These are phyloP conservation scores for Platysternon megacephalum DNA, from an alignment of 2,113 vertebrate species.

Conservation along the genomic window DNA sequence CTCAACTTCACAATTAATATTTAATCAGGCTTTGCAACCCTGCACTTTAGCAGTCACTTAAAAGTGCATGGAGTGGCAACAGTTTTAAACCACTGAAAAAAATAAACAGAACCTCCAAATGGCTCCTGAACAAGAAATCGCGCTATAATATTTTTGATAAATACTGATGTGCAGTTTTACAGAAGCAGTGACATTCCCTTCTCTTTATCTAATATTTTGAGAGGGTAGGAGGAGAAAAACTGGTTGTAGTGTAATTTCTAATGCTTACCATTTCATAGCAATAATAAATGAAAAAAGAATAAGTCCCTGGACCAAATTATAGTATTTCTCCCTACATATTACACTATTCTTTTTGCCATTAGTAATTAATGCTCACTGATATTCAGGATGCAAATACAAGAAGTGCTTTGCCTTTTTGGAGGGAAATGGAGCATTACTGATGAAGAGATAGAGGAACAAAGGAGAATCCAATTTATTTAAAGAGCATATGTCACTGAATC, in stretches of 20 bases:
- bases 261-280: conserved; percentile 10
- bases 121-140: conserved; percentile 36
- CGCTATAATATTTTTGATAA: conserved; percentile 43
- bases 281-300: conserved; percentile 36
- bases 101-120: conserved; percentile 54
- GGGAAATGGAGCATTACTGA: not conserved
- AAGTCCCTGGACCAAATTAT: conserved; percentile 6
- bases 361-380: not conserved
- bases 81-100: conserved; percentile 26
- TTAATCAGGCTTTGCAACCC: conserved; percentile 31
- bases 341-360: not conserved
- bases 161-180: not conserved
- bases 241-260: conserved; percentile 17
- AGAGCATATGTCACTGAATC: not conserved
- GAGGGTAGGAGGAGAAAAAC: conserved; percentile 45
- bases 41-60: conserved; percentile 48
- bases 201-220: conserved; percentile 35
- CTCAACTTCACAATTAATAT: conserved; percentile 46
- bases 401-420: conserved; percentile 22
- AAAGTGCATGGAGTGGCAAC: conserved; percentile 35
- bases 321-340: conserved; percentile 3
- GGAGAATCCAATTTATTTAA: not conserved
- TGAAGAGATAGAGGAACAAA: conserved; percentile 1
- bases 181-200: conserved; percentile 44
- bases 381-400: conserved; percentile 19